Evolutionary conservation across 2,888 invertebrate genomes (phyloP), one percentile per base, ranked within the genome.

Genomic region (Drosophila infuscata): DNA sequence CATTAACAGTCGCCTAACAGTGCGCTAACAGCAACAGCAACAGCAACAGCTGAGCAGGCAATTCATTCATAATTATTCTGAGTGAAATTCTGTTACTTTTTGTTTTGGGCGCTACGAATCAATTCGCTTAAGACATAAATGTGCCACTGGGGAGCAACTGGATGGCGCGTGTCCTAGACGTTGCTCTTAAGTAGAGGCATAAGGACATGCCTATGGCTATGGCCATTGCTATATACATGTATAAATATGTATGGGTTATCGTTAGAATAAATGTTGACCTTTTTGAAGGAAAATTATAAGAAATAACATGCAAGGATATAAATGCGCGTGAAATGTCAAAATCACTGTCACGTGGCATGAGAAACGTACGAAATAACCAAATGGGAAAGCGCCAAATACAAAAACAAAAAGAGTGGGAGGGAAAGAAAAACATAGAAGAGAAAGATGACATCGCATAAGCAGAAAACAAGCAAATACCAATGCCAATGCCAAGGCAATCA

Each of bases 271-370:
- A 68, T 73, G 74, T 78, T 82, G 89, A 84, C 89, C 88, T 89
- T 89, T 88, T 72, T 62, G 32, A 48, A 64, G 78, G 29, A 56
- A 20, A 54, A 62, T 73, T 62, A 70, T 25, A 58, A 57, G 62
- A 52, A 66, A 67, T 62, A 70, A 65, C 63, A 69, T 72, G 56
- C 52, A 71, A 58, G 77, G 66, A 80, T 80, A 82, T 78, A 88
- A 85, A 77, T 76, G 88, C 88, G 85, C 85, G 88, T 88, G 85
- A 86, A 86, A 86, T 89, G 85, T 89, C 85, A 89, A 86, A 86
- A 86, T 85, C 85, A 84, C 88, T 77, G 88, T 70, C 74, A 67
- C 12, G 64, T 41, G 41, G 60, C 52, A 32, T 49, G 48, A n/a
- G 48, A 20, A 53, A 38, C 30, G 33, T 46, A 59, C 11, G 6